Evolutionary conservation across 2,888 invertebrate species (phyloP).

Genomic region (Clanis bilineata): DNA sequence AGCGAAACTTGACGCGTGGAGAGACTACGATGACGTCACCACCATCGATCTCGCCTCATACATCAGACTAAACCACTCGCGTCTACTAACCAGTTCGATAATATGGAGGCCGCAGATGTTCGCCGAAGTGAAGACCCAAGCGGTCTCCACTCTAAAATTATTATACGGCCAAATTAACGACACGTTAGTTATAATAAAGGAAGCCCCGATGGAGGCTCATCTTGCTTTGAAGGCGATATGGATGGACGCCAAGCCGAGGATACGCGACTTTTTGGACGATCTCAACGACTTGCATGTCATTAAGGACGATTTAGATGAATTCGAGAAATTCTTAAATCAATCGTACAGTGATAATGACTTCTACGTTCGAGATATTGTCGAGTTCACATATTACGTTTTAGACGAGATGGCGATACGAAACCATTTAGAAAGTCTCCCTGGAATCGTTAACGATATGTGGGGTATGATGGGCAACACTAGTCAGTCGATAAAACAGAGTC

Average conservation of each 20-base stretch:
- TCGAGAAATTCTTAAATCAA: slow-evolving; percentile 87
- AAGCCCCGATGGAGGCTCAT: slow-evolving; percentile 85
- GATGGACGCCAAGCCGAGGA: slow-evolving; percentile 87
- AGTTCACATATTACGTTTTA: slow-evolving; percentile 85
- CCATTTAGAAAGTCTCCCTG: slow-evolving; percentile 90
- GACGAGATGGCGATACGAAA: slow-evolving; percentile 90
- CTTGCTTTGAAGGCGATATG: slow-evolving; percentile 87
- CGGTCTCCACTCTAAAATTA: slow-evolving; percentile 56
- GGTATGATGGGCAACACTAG: slow-evolving; percentile 93
- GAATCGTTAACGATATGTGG: slow-evolving; percentile 91
- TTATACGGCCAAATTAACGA: slow-evolving; percentile 71
- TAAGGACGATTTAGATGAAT: slow-evolving; percentile 86
- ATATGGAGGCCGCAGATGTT: slow-evolving; percentile 90
- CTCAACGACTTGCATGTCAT: slow-evolving; percentile 87
- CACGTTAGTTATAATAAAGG: slow-evolving; percentile 67
- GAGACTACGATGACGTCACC: slow-evolving; percentile 90
- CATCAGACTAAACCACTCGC: slow-evolving; percentile 91
- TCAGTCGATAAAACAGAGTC: slow-evolving; percentile 88
- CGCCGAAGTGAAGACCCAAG: slow-evolving; percentile 63
- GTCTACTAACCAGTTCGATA: slow-evolving; percentile 89
- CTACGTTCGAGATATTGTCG: slow-evolving; percentile 89
- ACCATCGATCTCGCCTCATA: slow-evolving; percentile 90
- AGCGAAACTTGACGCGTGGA: slow-evolving; percentile 89
- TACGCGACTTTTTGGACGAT: slow-evolving; percentile 87
- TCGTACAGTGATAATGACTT: slow-evolving; percentile 92